Percentiles rank a stretch among this genome's conserved stretches.
Evolutionary conservation across 2,113 vertebrate species (phyloP).

Genomic region (Bubalus kerabau): DNA sequence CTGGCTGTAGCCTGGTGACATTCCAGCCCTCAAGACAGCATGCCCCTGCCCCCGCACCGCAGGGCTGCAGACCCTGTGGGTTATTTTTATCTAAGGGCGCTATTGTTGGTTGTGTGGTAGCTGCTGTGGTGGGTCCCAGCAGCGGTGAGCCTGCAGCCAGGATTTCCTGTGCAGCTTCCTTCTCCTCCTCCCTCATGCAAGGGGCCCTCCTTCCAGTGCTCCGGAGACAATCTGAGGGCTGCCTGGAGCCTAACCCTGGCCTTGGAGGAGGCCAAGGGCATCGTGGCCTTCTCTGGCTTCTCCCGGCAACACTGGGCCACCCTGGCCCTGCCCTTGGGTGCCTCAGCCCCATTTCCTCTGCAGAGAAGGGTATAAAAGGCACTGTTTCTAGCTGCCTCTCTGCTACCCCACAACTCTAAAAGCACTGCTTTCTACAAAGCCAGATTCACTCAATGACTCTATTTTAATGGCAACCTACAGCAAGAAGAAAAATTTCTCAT

Average conservation of each 20-base stretch:
- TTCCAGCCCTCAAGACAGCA: slow-evolving; percentile 33
- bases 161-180: slow-evolving; percentile 77
- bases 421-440: slow-evolving; percentile 31
- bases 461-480: neutral
- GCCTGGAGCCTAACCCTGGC: neutral
- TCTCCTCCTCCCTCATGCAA: slow-evolving; percentile 8
- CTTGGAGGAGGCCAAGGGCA: neutral
- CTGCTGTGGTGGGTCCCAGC: slow-evolving; percentile 33
- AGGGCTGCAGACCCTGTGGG: neutral
- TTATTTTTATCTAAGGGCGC: slow-evolving; percentile 78
- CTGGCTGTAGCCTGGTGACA: slow-evolving; percentile 35
- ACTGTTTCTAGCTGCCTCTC: neutral
- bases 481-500: neutral
- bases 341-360: neutral
- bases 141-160: slow-evolving; percentile 18
- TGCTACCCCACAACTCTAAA: neutral
- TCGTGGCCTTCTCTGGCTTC: neutral
- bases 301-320: neutral
- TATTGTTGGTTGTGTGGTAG: slow-evolving; percentile 66
- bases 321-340: neutral
- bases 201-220: neutral
- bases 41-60: neutral
- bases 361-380: neutral
- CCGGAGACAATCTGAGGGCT: neutral
- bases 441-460: neutral